Evolutionary conservation across 1,140 invertebrate species (phyloP), one percentile per base, ranked within the genome.

Genomic region (Pseudomyrmex dendroicus): DNA sequence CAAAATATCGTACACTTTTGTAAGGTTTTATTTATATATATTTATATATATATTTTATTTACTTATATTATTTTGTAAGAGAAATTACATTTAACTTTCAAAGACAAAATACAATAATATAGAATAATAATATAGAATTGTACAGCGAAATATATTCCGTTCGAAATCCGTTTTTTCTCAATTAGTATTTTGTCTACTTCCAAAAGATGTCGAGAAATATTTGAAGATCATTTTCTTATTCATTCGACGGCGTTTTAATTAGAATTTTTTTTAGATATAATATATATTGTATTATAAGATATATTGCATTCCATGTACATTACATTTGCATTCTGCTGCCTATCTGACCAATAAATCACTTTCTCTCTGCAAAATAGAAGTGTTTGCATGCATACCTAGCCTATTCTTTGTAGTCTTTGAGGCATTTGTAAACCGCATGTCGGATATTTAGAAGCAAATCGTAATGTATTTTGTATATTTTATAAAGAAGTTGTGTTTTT

Each of bases 261-360:
- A 62, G n/a, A 4, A 48, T 73, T 73, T 20, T 62, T 62, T 15
- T 3, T 0, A 12, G 2, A 17, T n/a, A 57, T 52, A 12, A 59
- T 20, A 59, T 59, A 10, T 64, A n/a, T n/a, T n/a, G n/a, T n/a
- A 15, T 15, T 44, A 57, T 52, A 12, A 59, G 1, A 59, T 59
- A 2, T 46, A 15, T 12, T 2, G 15, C 20, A 20, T 76, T 17
- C 10, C 54, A 7, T 17, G 22, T 35, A 35, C 46, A 25, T 54
- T 25, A 22, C 12, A 13, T 10, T 64, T 13, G 17, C n/a, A 64
- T 76, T 54, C 61, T 56, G 22, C n/a, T 64, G 20, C 22, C 25
- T 63, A 52, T 54, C 61, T 64, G n/a, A 1, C 48, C 48, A 44
- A 76, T 76, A 76, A 64, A 76, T 76, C 73, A 76, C 61, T 76